Evolutionary conservation across 2,797 vertebrate genomes (phyloP), one percentile per base, ranked within the genome.

Genomic region (Epinephelus awoara): DNA sequence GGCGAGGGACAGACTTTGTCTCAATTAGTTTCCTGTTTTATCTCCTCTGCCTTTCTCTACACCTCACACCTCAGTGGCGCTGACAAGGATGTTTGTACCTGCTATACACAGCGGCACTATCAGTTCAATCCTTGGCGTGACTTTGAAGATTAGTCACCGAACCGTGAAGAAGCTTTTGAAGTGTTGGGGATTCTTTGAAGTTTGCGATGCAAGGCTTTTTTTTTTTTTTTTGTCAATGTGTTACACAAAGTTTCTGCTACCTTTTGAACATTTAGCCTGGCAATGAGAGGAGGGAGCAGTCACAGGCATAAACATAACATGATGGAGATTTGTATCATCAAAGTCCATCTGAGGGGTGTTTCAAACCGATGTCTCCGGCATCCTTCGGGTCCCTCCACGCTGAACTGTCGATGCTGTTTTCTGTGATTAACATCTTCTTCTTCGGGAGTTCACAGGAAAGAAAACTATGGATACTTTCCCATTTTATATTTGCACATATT

Each of bases 21-120:
- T 94, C 93, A 94, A 93, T 94, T 95, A 94, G 89, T 89, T 80
- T 62, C 81, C 47, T 55, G 73, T 83, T 87, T 90, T 89, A 91
- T 92, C 89, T 86, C 72, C 67, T 76, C 79, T 91, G 59, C 73
- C 63, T 84, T 75, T 85, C 87, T 85, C 85, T 67, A 38, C 84
- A 42, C 71, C 89, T 89, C 87, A 83, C 89, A 90, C 79, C 86
- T 92, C 87, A 72, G 78, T 67, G 75, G 52, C 67, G 49, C 73
- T 58, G 85, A 87, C 86, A 72, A 74, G 86, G 74, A 85, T 90
- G 90, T 92, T 92, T 91, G 89, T 83, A 91, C 91, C 89, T 83
- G 87, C 83, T 55, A 72, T 75, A 82, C 91, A 82, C 88, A 52
- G 84, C 56, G 40, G 66, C 81, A n/a, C 87, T 88, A 91, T 93